These are phyloP conservation scores for Dicrurus megarhynchus DNA, from an alignment of 2,113 vertebrate species.

Conservation along the genomic window DNA sequence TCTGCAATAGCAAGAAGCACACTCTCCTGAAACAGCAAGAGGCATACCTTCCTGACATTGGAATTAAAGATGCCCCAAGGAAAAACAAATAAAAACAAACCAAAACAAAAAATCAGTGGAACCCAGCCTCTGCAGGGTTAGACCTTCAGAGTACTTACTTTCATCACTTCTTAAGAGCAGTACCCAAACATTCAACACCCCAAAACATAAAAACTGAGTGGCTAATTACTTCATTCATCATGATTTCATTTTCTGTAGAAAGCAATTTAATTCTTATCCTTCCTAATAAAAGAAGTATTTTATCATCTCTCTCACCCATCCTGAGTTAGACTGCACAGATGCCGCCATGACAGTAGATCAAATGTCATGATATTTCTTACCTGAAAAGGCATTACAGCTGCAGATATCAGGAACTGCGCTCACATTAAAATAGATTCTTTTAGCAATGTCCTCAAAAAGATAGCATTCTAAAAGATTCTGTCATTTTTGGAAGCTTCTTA, in stretches of 20 bases:
- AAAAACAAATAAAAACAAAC: not conserved
- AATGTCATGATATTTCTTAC: slow-evolving; percentile 77
- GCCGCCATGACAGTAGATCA: slow-evolving; percentile 71
- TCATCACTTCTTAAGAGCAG: not conserved
- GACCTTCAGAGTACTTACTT: slow-evolving; percentile 12
- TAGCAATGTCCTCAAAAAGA: slow-evolving; percentile 50
- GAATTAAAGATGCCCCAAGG: not conserved
- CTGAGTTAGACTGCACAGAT: slow-evolving; percentile 63
- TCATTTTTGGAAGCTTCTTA: slow-evolving; percentile 52
- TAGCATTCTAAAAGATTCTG: slow-evolving; percentile 36
- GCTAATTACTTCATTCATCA: slow-evolving; percentile 77
- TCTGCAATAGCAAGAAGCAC: not conserved
- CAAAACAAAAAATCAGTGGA: not conserved
- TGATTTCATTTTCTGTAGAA: slow-evolving; percentile 72
- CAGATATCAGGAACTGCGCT: slow-evolving; percentile 48
- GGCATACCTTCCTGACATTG: not conserved
- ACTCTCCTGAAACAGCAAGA: not conserved
- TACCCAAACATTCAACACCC: slow-evolving; percentile 37
- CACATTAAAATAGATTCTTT: slow-evolving; percentile 70
- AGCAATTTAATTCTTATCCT: slow-evolving; percentile 75
- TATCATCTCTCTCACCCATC: slow-evolving; percentile 55
- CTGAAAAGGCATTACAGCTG: slow-evolving; percentile 69
- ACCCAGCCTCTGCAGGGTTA: not conserved
- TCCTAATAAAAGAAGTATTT: slow-evolving; percentile 71
- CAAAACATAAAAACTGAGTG: slow-evolving; percentile 57